phyloP scores from a whole-genome alignment of 2,797 vertebrate genomes.

The Coranthus polyacanthus region DNA sequence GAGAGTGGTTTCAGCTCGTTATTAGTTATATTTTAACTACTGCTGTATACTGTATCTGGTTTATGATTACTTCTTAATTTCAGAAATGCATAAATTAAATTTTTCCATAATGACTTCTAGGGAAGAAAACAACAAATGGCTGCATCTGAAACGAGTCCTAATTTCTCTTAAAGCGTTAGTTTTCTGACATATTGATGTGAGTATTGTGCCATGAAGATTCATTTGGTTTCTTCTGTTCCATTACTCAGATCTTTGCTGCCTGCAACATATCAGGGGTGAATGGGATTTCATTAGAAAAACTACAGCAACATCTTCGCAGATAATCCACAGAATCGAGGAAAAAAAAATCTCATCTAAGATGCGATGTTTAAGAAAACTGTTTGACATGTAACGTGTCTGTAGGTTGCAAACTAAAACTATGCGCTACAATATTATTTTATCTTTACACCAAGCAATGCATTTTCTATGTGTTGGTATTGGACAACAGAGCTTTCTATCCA shows the following conservation, averaged over 20 bases:
- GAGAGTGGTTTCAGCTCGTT: neutral
- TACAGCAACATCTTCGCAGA: too few species aligned
- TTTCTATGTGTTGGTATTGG: neutral
- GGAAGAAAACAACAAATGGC: neutral
- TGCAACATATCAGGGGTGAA: too few species aligned
- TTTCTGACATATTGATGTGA: too few species aligned
- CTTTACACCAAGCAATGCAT: neutral
- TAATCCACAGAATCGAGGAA: too few species aligned
- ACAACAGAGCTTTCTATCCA: slow-evolving; percentile 1
- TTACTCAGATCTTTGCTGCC: too few species aligned
- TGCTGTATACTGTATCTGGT: slow-evolving; percentile 2
- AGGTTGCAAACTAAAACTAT: neutral
- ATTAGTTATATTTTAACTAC: slow-evolving; percentile 5
- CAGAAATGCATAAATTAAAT: neutral
- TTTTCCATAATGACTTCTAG: neutral
- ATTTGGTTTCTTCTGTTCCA: too few species aligned
- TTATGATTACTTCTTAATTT: neutral
- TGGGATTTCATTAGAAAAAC: too few species aligned
- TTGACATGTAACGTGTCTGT: neutral
- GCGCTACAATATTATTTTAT: too few species aligned
- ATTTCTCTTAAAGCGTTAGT: too few species aligned
- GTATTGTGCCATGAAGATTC: too few species aligned
- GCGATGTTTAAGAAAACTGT: too few species aligned
- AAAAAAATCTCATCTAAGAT: too few species aligned
- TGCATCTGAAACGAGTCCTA: neutral